Conservation (phyloP, 2,113 vertebrate genomes). For the Cromileptes altivelis region DNA sequence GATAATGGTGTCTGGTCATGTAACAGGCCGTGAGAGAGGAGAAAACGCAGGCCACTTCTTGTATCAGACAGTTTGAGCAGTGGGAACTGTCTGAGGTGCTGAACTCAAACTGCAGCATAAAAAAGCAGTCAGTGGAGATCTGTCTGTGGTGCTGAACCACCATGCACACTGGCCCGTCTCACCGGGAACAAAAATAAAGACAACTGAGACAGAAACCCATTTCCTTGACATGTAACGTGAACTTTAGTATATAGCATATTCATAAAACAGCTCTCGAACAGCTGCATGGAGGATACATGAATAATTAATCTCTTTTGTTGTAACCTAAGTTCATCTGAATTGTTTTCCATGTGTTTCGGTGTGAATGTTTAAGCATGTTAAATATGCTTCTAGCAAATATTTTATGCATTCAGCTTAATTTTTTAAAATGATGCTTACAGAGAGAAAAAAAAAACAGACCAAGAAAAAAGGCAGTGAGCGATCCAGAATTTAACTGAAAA, state of each 20-base stretch:
- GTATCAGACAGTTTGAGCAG: not conserved
- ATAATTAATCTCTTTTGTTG: conserved; percentile 33
- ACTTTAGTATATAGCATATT: conserved; percentile 35
- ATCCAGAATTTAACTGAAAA: conserved; percentile 64
- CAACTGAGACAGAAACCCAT: not conserved
- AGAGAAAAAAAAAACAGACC: conserved; percentile 20
- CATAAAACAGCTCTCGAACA: conserved; percentile 8
- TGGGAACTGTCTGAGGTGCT: conserved; percentile 58
- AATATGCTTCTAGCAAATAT: conserved; percentile 32
- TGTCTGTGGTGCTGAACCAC: conserved; percentile 18
- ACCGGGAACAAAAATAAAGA: not conserved
- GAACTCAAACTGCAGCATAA: conserved; percentile 19
- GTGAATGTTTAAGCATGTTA: conserved; percentile 29
- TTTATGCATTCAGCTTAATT: conserved; percentile 36
- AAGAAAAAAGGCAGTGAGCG: not conserved
- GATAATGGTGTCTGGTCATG: conserved; percentile 16
- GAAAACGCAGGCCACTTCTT: too few species aligned
- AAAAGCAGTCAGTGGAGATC: not conserved
- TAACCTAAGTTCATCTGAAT: conserved; percentile 28
- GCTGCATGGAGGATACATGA: conserved; percentile 39
- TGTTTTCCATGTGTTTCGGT: not conserved
- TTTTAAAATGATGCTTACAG: conserved; percentile 23
- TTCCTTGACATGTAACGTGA: not conserved
- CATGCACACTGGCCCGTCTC: not conserved
- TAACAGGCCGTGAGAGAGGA: conserved; percentile 8